phyloP scores from a whole-genome alignment of 2,888 invertebrate species.

The Lacanobia wlatinum region DNA sequence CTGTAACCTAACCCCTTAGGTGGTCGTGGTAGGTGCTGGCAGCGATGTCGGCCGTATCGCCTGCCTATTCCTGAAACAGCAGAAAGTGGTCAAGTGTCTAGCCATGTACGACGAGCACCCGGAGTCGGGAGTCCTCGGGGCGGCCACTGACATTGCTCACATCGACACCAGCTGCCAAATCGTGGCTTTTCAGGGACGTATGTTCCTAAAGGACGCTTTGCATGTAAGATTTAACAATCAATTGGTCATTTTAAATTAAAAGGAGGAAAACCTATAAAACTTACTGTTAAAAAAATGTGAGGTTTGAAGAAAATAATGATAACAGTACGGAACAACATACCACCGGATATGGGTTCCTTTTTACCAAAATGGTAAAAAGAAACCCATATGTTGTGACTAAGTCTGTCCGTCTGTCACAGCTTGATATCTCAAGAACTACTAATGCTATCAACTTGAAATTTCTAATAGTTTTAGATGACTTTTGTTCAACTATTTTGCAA shows the following conservation, averaged over 20 bases:
- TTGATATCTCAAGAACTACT: no score
- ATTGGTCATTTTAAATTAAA: background rate
- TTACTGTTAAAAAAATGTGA: no score
- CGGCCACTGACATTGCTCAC: conserved; percentile 83
- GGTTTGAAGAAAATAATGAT: no score
- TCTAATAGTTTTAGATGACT: no score
- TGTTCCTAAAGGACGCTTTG: conserved; percentile 77
- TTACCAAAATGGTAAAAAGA: no score
- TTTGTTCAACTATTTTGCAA: no score
- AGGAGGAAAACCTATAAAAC: background rate
- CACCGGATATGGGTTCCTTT: no score
- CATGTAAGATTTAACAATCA: conserved; percentile 68
- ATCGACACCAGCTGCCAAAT: conserved; percentile 84
- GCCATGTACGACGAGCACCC: conserved; percentile 82
- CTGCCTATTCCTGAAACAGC: conserved; percentile 83
- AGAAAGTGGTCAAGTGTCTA: conserved; percentile 77
- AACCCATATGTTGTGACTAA: no score
- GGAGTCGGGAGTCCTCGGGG: conserved; percentile 77
- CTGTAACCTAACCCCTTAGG: conserved; percentile 66
- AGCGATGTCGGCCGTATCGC: conserved; percentile 83
- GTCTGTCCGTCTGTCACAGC: no score
- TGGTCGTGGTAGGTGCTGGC: conserved; percentile 84
- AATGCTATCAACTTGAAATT: no score
- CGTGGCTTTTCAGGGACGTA: conserved; percentile 83
- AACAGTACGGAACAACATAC: no score